A percentile compares a stretch with the other conserved stretches of the same genome.
phyloP scores from a whole-genome alignment of 2,797 vertebrate genomes.

The Botia kubotai region DNA sequence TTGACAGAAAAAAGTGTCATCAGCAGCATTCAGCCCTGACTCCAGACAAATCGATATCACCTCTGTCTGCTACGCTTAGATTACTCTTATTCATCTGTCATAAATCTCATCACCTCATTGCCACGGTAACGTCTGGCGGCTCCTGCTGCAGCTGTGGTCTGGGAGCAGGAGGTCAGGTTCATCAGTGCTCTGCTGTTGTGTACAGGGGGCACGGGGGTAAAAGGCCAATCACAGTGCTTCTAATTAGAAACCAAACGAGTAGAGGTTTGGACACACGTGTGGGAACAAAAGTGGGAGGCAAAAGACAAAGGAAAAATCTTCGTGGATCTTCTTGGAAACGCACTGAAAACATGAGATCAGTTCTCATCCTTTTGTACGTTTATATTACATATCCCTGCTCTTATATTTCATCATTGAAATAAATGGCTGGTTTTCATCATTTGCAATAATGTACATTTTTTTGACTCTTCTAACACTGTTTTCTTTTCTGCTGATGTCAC shows the following conservation, averaged over 20 bases:
- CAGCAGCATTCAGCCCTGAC: conserved; percentile 85
- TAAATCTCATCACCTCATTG: conserved; percentile 74
- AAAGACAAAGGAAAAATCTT: neutral
- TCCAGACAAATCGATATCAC: conserved; percentile 93
- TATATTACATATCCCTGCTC: too few species aligned
- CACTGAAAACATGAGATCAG: neutral
- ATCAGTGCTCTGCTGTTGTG: conserved; percentile 35
- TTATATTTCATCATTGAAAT: too few species aligned
- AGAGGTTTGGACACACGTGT: conserved; percentile 29
- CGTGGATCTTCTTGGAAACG: too few species aligned
- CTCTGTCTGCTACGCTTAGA: conserved; percentile 85
- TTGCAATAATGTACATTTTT: neutral
- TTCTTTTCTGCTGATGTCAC: neutral
- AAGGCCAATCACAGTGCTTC: conserved; percentile 44
- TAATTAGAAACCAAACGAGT: conserved; percentile 30
- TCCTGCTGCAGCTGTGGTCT: conserved; percentile 36
- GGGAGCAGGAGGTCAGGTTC: conserved; percentile 52
- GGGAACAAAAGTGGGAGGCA: conserved; percentile 7
- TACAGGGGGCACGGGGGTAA: conserved; percentile 44
- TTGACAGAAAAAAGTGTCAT: conserved; percentile 90
- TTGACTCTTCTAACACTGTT: neutral
- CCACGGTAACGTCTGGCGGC: conserved; percentile 37
- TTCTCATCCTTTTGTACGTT: too few species aligned
- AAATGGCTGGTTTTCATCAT: too few species aligned
- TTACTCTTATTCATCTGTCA: conserved; percentile 88